Base-by-base conservation (phyloP, 1,140 invertebrate genomes). In the Megathymus violae region DNA sequence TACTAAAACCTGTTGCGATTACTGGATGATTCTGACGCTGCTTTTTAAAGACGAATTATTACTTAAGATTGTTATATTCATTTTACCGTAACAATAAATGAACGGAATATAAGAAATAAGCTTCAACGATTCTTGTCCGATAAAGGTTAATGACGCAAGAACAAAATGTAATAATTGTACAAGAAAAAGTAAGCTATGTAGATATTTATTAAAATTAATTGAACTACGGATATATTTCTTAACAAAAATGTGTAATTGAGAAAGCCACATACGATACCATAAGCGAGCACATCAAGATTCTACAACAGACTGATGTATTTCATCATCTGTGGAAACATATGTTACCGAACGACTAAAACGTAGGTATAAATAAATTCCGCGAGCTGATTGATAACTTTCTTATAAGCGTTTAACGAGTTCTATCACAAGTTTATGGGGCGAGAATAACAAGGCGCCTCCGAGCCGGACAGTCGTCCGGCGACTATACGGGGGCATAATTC, bases 341-440 rank as follows among this genome's bases (percentile, higher is more conserved):
- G 19, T 22, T 22, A 22, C 19, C 2, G 19, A 22, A 22, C 19
- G 19, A 44, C n/a, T 2, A 43, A 43, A 22, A 44, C 10, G 16
- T 3, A 41, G 6, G 36, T 56, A 47, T 56, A 46, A 64, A 48
- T 64, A 54, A 52, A 65, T 60, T 61, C 36, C 17, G 44, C 16
- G 22, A 48, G 41, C 34, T 63, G 46, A 60, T 60, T 67, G 41
- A 71, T 71, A 64, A 78, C 61, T 74, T 76, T 74, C 70, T 67
- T 68, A 70, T 63, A 69, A 56, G 51, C 62, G 46, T 71, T 64
- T 54, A 71, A 61, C 64, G 67, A 65, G 69, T 82, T 82, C 73
- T 82, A 85, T 78, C 78, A 81, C 60, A 65, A 69, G 65, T 67
- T 58, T 71, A 68, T 75, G 71, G 72, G 71, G 67, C 63, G 56